Conservation (phyloP, 2,888 invertebrate genomes). For the Pammene aurita region DNA sequence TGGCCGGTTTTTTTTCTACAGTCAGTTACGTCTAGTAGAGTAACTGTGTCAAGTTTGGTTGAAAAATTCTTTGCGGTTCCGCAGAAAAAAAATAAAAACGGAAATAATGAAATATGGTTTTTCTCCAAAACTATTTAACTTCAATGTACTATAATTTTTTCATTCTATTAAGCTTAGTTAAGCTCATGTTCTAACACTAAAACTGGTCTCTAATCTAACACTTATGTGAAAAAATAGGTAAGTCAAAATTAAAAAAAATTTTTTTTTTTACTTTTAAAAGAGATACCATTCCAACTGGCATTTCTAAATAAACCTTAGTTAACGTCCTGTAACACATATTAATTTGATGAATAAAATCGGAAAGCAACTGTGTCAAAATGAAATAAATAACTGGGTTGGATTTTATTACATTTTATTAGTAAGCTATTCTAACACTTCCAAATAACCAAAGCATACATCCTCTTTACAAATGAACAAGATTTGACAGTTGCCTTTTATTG, state of each 20-base stretch:
- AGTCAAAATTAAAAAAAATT: constrained; percentile 13
- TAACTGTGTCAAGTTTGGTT: constrained; percentile 11
- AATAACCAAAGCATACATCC: constrained; percentile 7
- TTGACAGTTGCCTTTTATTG: constrained; percentile 10
- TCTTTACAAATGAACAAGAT: constrained; percentile 10
- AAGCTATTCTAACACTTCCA: constrained; percentile 8
- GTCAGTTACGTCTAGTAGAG: constrained; percentile 12
- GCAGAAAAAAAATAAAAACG: no score
- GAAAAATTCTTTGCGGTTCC: no score
- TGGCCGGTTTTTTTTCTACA: not conserved
- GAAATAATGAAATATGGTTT: no score
- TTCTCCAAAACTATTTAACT: constrained; percentile 4
- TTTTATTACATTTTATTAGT: no score
- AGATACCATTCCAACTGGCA: not conserved
- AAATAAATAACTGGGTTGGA: no score
- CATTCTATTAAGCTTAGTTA: not conserved
- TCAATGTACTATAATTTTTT: constrained; percentile 1
- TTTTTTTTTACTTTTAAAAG: constrained; percentile 11
- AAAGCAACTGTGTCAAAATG: no score
- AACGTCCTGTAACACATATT: constrained; percentile 2
- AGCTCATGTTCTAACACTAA: not conserved
- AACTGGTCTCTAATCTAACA: constrained; percentile 3
- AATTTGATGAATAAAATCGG: no score
- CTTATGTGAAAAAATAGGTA: no score
- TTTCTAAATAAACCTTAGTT: constrained; percentile 9